Evolutionary conservation across 92 coral and sea anemone species (phyloP), one percentile per base, ranked within the genome.

Genomic region (Zoanthus sansibaricus): DNA sequence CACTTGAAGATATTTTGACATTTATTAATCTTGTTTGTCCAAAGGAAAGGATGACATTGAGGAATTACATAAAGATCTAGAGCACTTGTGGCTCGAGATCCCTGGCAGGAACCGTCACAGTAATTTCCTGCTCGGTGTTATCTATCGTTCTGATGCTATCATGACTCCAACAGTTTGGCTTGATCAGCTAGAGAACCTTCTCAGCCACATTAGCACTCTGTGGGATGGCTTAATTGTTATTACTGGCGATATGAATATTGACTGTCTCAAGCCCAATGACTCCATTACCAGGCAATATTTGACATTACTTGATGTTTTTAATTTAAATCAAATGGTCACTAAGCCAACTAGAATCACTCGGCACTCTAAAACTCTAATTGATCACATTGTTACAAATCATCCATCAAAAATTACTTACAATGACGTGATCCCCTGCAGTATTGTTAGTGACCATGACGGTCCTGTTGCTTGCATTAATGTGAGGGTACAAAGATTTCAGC

Each of bases 391-490:
- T 44, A 82, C 91, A 9, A 88, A 88, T 64, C 72, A 80, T 0
- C 89, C 92, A 2, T 32, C 76, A 66, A 56, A 78, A 18, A 51
- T 89, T 21, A 83, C 92, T 4, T 45, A 75, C 46, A 75, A 51
- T 54, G 82, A 58, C 33, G 80, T 89, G 2, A 76, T 84, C 13
- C 85, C 92, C 11, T 89, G 92, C 59, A 49, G 83, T 20, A 76
- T 73, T 25, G 88, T 89, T 5, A 89, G 92, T 76, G 88, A 89
- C 85, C 82, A 84, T 45, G 85, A 89, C 79, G 86, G 78, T 12
- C 88, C 92, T 6, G 55, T 74, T 72, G 92, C 89, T 1, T 89
- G 92, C 44, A 42, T 89, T 1, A 86, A 89, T 56, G 44, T 86
- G 7, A 37, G 62, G 82, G 87, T 86, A 4, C 11, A 18, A 15